Conservation (phyloP, 37 sponge, comb jelly and placozoan species). For the Spongia lamella region DNA sequence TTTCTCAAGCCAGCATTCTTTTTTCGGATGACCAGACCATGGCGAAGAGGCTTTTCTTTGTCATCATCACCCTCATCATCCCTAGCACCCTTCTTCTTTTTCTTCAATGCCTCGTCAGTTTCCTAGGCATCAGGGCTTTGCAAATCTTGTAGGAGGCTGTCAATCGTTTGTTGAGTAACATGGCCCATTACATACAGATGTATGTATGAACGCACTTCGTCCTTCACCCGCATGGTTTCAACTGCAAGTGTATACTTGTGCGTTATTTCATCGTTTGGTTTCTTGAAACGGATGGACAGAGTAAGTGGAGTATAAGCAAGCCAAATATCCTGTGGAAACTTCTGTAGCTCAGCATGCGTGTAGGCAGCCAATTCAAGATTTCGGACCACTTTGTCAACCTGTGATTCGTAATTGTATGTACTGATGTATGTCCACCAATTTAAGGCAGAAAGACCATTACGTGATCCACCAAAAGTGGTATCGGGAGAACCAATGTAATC, state of each 20-base stretch:
- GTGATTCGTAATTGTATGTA: constrained; percentile 9
- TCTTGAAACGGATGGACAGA: constrained; percentile 19
- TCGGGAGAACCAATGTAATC: constrained; percentile 19
- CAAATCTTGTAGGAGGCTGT: background rate
- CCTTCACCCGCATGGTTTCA: background rate
- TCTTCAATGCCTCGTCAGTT: background rate
- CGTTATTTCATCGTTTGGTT: constrained; percentile 6
- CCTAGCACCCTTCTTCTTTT: no score
- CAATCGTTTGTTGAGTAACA: constrained; percentile 6
- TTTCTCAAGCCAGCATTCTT: no score
- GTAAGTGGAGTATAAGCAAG: background rate
- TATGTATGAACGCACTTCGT: background rate
- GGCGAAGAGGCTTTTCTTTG: no score
- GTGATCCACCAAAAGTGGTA: constrained; percentile 30
- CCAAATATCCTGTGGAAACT: constrained; percentile 11
- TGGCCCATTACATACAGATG: constrained; percentile 25
- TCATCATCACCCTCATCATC: no score
- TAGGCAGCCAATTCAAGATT: constrained; percentile 11
- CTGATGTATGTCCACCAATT: constrained; percentile 44
- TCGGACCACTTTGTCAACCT: background rate
- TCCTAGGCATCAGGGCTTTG: background rate
- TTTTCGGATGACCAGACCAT: no score
- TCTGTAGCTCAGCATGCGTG: background rate
- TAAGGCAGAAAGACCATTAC: constrained; percentile 20
- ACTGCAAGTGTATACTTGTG: constrained; percentile 12